Evolutionary conservation across 2,113 vertebrate genomes (phyloP).

Genomic region (Prietella phreatophila): DNA sequence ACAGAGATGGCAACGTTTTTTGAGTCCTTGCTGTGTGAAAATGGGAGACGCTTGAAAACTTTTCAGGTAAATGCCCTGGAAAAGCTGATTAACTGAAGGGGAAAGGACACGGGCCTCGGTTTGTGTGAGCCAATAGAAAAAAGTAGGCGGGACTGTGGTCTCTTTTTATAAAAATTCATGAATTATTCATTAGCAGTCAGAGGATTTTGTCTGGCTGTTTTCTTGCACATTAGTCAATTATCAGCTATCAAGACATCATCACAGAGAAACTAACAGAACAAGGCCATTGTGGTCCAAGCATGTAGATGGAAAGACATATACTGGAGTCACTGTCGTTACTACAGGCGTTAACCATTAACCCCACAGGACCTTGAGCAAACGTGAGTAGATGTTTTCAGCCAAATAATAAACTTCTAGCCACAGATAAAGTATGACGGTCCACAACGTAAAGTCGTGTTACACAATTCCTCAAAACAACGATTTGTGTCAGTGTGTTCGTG

Average conservation of each 20-base stretch:
- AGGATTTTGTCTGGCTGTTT: neutral
- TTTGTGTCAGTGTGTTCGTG: neutral
- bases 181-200: neutral
- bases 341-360: neutral
- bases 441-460: neutral
- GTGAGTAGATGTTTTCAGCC: neutral
- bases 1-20: neutral
- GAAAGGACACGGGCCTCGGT: neutral
- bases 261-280: neutral
- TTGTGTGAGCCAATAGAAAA: neutral
- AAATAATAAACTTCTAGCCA: neutral
- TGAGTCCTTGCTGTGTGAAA: neutral
- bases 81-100: neutral
- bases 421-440: neutral
- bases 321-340: neutral
- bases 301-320: neutral
- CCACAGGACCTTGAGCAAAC: neutral
- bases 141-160: neutral
- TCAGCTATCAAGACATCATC: neutral
- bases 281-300: too few species aligned
- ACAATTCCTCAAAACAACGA: neutral
- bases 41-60: neutral
- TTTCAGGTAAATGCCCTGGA: neutral
- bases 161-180: neutral
- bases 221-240: neutral